Evolutionary conservation across 2,113 vertebrate genomes (phyloP).

Genomic region (Onychorhynchus coronatus): DNA sequence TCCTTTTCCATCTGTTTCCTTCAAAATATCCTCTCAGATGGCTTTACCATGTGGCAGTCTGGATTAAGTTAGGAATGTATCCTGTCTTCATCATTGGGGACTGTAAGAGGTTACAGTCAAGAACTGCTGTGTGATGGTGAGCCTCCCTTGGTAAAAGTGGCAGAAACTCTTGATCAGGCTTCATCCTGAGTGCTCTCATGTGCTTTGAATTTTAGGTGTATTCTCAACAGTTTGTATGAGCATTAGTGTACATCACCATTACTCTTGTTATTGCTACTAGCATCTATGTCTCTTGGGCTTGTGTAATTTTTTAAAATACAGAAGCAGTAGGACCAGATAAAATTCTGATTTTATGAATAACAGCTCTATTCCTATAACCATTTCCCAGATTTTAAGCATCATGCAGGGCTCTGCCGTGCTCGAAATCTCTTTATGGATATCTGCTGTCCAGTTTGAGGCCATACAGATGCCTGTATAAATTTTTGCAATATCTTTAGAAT

Average conservation of each 20-base stretch:
- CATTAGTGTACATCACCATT: neutral
- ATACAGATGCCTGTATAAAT: neutral
- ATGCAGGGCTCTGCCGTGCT: neutral
- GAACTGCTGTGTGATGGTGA: neutral
- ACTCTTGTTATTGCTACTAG: neutral
- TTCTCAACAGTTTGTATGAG: neutral
- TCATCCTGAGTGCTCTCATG: neutral
- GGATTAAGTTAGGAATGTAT: conserved; percentile 69
- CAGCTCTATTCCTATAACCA: neutral
- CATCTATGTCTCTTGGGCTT: neutral
- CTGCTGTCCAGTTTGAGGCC: neutral
- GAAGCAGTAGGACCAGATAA: neutral
- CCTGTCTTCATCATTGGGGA: conserved; percentile 52
- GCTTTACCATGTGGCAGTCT: conserved; percentile 74
- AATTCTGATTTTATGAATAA: neutral
- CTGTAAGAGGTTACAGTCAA: conserved; percentile 8
- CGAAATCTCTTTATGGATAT: neutral
- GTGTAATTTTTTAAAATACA: neutral
- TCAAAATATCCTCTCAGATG: conserved; percentile 77
- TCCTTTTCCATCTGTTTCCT: conserved; percentile 80
- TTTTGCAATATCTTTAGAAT: neutral
- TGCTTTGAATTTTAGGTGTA: neutral
- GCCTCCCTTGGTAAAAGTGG: neutral
- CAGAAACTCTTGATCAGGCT: neutral
- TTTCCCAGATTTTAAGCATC: neutral